Base-by-base conservation (phyloP, 92 coral and sea anemone genomes). In the Phenganax stokvisi region DNA sequence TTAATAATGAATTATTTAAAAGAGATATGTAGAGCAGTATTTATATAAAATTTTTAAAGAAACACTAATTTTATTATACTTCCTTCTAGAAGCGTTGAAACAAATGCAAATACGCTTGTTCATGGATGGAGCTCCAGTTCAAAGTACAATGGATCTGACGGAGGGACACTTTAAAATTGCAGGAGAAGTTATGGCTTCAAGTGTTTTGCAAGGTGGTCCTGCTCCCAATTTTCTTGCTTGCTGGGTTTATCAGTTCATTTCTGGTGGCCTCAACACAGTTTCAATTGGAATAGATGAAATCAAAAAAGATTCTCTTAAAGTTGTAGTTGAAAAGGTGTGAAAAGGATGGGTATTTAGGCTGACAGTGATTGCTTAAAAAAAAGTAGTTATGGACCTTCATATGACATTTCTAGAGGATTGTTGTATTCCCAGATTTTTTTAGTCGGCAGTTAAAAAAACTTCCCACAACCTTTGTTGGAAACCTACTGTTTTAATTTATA, bases 121-220 rank as follows among this genome's bases (percentile, higher is more conserved):
- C 65, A 59, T 13, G 15, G 65, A 59, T 59, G 65, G 65, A 59
- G 65, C 25, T 1, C 65, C 65, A 12, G 65, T 59, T 17, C 65
- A 59, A 59, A 59, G 65, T 6, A 59, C 65, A 59, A 59, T 59
- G 29, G 72, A 2, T 67, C 72, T 67, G 25, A 67, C 72, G 3
- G 72, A 67, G 72, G 72, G 72, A 67, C 72, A 67, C 72, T 67
- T 67, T 27, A 67, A 67, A 30, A 27, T 67, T 67, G 72, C 72
- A 67, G 72, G 72, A 11, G 27, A 15, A 67, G 1, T 0, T 2
- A 67, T 67, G 72, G 72, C 72, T 12, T 67, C 72, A 67, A 67
- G 72, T 67, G 72, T 67, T 67, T 27, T 67, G 72, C 72, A 0
- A 67, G 72, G 72, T 67, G 72, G 72, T 67, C 30, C 51, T 11